phyloP scores from a whole-genome alignment of 2,797 vertebrate genomes.

The Linurgus olivaceus region DNA sequence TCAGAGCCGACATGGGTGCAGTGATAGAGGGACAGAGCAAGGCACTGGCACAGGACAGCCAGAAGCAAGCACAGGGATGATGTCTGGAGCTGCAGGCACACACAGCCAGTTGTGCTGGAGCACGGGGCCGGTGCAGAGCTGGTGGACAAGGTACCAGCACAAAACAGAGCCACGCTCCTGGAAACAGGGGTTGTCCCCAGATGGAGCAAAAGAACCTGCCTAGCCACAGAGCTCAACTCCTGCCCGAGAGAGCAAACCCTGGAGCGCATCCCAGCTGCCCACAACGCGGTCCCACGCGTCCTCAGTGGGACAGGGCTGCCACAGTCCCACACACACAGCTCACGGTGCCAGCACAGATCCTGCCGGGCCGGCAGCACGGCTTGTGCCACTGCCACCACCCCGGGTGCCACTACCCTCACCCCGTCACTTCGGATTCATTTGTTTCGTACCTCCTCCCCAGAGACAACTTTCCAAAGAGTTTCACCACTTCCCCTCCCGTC shows the following conservation, averaged over 20 bases:
- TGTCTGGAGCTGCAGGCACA: neutral
- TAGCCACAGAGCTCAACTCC: neutral
- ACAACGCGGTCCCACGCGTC: accelerated
- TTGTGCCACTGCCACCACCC: neutral
- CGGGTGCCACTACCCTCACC: neutral
- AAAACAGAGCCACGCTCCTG: accelerated
- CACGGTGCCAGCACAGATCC: neutral
- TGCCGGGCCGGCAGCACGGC: neutral
- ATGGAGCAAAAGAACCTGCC: neutral
- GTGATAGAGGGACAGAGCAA: neutral
- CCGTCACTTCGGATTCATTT: neutral
- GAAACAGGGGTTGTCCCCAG: neutral
- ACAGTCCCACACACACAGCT: neutral
- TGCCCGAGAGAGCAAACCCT: neutral
- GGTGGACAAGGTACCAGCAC: neutral
- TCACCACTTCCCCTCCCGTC: neutral
- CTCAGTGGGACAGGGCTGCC: neutral
- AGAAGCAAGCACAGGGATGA: neutral
- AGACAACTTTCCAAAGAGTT: constrained; percentile 10
- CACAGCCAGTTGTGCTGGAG: neutral
- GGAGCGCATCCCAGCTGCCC: neutral
- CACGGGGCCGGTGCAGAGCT: neutral
- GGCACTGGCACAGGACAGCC: accelerated
- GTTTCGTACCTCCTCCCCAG: neutral
- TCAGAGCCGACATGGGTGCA: accelerated